Conservation (phyloP, 2,888 invertebrate genomes). For the Eutolmus rufibarbis region DNA sequence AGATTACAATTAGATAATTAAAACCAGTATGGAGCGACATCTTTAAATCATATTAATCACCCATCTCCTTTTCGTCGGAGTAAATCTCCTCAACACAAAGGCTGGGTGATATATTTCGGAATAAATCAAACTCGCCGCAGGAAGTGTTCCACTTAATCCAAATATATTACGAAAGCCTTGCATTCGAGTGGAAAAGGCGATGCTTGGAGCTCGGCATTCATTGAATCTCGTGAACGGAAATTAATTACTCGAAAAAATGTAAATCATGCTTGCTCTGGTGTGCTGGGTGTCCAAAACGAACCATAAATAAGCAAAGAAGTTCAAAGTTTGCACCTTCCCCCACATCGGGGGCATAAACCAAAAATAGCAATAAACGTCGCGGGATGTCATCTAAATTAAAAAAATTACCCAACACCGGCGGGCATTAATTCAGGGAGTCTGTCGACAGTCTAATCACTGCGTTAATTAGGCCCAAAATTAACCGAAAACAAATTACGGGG, state of each 20-base stretch:
- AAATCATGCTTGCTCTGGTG: neutral
- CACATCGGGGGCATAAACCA: conserved; percentile 14
- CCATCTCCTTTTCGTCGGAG: neutral
- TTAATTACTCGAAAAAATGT: conserved; percentile 12
- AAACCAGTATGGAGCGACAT: neutral
- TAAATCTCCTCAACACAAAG: neutral
- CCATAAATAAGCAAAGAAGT: conserved; percentile 29
- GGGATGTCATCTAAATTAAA: conserved; percentile 13
- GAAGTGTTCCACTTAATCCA: conserved; percentile 16
- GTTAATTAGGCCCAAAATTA: conserved; percentile 47
- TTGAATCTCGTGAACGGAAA: neutral
- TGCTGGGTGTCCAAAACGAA: neutral
- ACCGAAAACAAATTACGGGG: conserved; percentile 47
- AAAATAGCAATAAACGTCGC: conserved; percentile 44
- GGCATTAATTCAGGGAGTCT: conserved; percentile 37
- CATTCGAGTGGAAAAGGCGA: neutral
- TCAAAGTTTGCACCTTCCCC: conserved; percentile 40
- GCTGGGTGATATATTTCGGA: neutral
- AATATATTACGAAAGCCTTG: neutral
- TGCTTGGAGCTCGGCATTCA: neutral
- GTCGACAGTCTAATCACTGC: conserved; percentile 46
- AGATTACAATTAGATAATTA: neutral
- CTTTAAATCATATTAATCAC: neutral
- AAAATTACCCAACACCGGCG: conserved; percentile 13
- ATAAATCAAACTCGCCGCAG: neutral